These are phyloP conservation scores for Nilaparvata lugens DNA, from an alignment of 1,140 invertebrate species.

Conservation along the genomic window DNA sequence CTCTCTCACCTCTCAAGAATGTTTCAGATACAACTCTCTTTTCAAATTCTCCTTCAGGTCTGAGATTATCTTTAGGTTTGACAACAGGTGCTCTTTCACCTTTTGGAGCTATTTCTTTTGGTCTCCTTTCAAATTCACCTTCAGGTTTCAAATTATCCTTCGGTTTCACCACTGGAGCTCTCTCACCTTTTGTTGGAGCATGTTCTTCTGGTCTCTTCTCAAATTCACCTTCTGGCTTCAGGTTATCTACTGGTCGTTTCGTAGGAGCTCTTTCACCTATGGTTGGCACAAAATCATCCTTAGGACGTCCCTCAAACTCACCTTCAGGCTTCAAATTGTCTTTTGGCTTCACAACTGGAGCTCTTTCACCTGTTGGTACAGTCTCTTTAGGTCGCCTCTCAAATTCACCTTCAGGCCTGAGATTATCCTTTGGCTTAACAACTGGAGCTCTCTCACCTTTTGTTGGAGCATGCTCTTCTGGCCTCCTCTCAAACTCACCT, in stretches of 20 bases:
- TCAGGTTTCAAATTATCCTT: conserved; percentile 49
- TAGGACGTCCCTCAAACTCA: conserved; percentile 29
- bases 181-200: conserved; percentile 29
- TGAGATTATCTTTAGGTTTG: conserved; percentile 47
- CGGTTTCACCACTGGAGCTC: conserved; percentile 21
- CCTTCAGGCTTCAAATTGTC: conserved; percentile 44
- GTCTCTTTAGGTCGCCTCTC: conserved; percentile 33
- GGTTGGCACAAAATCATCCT: conserved; percentile 27
- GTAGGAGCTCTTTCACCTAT: conserved; percentile 28
- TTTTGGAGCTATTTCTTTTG: conserved; percentile 35
- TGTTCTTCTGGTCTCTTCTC: conserved; percentile 34
- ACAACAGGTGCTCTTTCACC: conserved; percentile 44
- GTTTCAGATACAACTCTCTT: conserved; percentile 25
- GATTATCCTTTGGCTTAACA: no score
- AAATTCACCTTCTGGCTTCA: conserved; percentile 46
- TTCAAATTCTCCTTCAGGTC: conserved; percentile 39
- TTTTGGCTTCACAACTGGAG: no score
- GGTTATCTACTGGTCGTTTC: conserved; percentile 34
- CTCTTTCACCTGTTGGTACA: no score
- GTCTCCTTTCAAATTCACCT: conserved; percentile 42
- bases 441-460: no score
- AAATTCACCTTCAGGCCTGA: no score
- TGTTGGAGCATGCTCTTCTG: conserved; percentile 43
- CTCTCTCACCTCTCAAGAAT: conserved; percentile 40
- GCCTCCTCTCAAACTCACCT: conserved; percentile 46